phyloP scores from a whole-genome alignment of 1,140 invertebrate species.

The Bombus soroeensis region DNA sequence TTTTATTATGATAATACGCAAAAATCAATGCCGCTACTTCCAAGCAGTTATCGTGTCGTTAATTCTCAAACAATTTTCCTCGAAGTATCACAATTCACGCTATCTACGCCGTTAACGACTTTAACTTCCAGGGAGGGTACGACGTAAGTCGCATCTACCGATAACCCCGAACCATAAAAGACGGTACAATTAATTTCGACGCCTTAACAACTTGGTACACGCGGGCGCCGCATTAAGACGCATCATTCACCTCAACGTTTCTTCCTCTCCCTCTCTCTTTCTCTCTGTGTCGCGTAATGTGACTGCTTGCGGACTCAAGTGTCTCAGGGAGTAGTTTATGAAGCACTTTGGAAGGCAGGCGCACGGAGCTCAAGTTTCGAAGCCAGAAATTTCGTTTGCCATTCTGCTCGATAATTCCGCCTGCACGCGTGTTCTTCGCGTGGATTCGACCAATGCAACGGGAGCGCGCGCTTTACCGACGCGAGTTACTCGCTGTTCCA shows the following conservation, averaged over 20 bases:
- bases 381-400: neutral
- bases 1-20: too few species aligned
- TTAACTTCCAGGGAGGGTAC: neutral
- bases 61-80: neutral
- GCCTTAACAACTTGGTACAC: conserved; percentile 30
- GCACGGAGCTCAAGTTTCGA: conserved; percentile 9
- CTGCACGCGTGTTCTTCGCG: too few species aligned
- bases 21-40: too few species aligned
- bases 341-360: conserved; percentile 12
- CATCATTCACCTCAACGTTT: conserved; percentile 23
- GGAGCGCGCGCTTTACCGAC: neutral
- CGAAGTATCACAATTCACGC: neutral
- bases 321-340: neutral
- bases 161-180: neutral
- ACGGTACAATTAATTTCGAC: conserved; percentile 29
- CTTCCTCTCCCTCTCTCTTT: neutral
- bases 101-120: neutral
- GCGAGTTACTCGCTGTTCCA: neutral
- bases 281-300: conserved; percentile 12
- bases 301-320: neutral
- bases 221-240: conserved; percentile 15
- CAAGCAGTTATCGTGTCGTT: neutral
- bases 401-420: neutral
- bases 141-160: too few species aligned
- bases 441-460: neutral